These are phyloP conservation scores for Acanthopleura granulata DNA, from an alignment of 2,888 invertebrate genomes.

Conservation along the genomic window DNA sequence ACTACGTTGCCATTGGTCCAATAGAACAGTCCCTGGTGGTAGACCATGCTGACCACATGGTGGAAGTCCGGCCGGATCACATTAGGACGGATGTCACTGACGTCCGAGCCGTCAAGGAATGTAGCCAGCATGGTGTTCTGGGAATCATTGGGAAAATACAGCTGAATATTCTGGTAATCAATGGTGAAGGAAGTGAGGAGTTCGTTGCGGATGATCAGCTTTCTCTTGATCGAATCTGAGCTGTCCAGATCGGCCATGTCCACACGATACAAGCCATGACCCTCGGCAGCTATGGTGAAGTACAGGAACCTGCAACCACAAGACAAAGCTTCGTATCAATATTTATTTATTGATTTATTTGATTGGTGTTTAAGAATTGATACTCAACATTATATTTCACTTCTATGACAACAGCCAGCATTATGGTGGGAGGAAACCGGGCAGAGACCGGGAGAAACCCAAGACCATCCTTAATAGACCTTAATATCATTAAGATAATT, in stretches of 20 bases:
- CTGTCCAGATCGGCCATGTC: constrained; percentile 80
- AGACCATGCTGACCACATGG: constrained; percentile 81
- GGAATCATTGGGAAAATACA: constrained; percentile 81
- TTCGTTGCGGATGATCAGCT: constrained; percentile 67
- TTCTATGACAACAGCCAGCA: too few relatives aligned
- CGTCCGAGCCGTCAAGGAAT: constrained; percentile 79
- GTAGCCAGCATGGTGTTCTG: constrained; percentile 85
- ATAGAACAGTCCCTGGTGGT: constrained; percentile 81
- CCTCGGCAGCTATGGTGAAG: constrained; percentile 76
- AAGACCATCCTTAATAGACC: too few relatives aligned
- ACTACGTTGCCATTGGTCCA: constrained; percentile 87
- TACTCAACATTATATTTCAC: too few relatives aligned
- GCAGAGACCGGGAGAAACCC: too few relatives aligned
- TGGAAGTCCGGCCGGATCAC: constrained; percentile 82
- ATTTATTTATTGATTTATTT: too few relatives aligned
- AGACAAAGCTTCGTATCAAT: too few relatives aligned
- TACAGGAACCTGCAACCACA: constrained; percentile 79
- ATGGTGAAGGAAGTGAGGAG: constrained; percentile 86
- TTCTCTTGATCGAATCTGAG: neutral
- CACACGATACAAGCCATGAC: constrained; percentile 81
- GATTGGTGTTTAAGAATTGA: too few relatives aligned
- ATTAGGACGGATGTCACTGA: constrained; percentile 78
- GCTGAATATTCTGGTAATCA: constrained; percentile 84
- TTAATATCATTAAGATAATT: too few relatives aligned
- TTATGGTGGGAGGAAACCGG: too few relatives aligned